phyloP scores from a whole-genome alignment of 1,140 invertebrate species.

The Lordiphosa mommai region DNA sequence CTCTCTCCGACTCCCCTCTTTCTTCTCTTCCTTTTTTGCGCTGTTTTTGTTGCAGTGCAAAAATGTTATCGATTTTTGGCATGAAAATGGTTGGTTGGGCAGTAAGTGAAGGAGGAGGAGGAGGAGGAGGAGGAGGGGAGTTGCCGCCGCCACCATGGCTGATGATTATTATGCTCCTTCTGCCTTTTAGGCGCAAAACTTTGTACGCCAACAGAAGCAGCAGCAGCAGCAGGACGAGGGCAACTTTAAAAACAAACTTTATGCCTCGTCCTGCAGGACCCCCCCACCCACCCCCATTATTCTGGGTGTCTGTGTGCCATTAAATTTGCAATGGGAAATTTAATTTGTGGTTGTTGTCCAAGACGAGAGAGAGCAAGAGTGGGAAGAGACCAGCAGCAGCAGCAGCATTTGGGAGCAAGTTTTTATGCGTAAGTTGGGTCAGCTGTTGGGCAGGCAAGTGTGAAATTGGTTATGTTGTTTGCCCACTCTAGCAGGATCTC shows the following conservation, averaged over 20 bases:
- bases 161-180: conserved; percentile 25
- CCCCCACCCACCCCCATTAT: background rate
- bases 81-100: background rate
- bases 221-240: conserved; percentile 1
- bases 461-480: conserved; percentile 4
- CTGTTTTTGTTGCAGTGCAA: conserved; percentile 31
- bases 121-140: background rate
- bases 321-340: conserved; percentile 64
- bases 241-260: conserved; percentile 50
- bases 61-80: conserved; percentile 52
- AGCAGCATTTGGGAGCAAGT: too few relatives aligned
- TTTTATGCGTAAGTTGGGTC: conserved; percentile 13
- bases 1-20: background rate
- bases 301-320: conserved; percentile 55
- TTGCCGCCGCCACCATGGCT: conserved; percentile 15
- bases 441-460: conserved; percentile 29
- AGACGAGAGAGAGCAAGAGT: conserved; percentile 15
- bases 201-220: conserved; percentile 12
- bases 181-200: conserved; percentile 36
- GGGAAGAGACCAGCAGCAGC: too few relatives aligned
- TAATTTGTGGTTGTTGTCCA: conserved; percentile 51
- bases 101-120: background rate
- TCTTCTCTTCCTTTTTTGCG: conserved; percentile 3
- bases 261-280: background rate
- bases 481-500: background rate